Percentiles rank a stretch among this genome's conserved stretches.
Evolutionary conservation across 2,888 invertebrate species (phyloP).

Genomic region (Galerucella nymphaeae): DNA sequence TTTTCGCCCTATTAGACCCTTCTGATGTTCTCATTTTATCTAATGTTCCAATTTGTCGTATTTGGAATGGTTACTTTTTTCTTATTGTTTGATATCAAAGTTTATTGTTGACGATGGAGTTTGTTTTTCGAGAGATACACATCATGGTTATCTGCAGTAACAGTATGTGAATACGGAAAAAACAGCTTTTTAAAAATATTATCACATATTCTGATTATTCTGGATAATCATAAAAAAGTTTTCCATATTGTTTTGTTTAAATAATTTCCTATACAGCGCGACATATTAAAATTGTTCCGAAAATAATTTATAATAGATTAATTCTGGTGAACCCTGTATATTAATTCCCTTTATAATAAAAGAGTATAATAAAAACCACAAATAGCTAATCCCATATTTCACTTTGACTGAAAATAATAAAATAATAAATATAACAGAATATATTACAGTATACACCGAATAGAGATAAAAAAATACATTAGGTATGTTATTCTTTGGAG

Average conservation of each 20-base stretch:
- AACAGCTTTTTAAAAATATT: background rate
- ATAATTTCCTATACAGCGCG: too few species aligned
- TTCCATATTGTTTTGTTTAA: too few species aligned
- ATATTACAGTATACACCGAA: conserved; percentile 18
- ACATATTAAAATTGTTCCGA: too few species aligned
- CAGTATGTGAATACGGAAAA: conserved; percentile 18
- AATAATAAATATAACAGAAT: conserved; percentile 24
- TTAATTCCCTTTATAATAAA: background rate
- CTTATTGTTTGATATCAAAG: conserved; percentile 41
- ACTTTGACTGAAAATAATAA: conserved; percentile 10
- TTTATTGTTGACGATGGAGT: conserved; percentile 36
- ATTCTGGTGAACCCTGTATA: too few species aligned
- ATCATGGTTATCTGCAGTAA: background rate
- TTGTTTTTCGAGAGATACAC: conserved; percentile 23
- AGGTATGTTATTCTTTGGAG: conserved; percentile 33
- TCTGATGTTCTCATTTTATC: conserved; percentile 47
- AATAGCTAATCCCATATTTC: conserved; percentile 8
- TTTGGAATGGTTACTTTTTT: conserved; percentile 44
- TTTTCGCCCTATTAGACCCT: conserved; percentile 41
- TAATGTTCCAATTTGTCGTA: conserved; percentile 51
- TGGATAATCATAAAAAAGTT: too few species aligned
- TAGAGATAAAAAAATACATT: conserved; percentile 32
- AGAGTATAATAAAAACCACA: background rate
- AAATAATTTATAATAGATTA: too few species aligned
- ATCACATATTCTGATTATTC: background rate